A percentile compares a stretch with the other conserved stretches of the same genome.
Evolutionary conservation across 53 echinoderm and acorn worm genomes (phyloP).

Genomic region (Apostichopus leukothele): DNA sequence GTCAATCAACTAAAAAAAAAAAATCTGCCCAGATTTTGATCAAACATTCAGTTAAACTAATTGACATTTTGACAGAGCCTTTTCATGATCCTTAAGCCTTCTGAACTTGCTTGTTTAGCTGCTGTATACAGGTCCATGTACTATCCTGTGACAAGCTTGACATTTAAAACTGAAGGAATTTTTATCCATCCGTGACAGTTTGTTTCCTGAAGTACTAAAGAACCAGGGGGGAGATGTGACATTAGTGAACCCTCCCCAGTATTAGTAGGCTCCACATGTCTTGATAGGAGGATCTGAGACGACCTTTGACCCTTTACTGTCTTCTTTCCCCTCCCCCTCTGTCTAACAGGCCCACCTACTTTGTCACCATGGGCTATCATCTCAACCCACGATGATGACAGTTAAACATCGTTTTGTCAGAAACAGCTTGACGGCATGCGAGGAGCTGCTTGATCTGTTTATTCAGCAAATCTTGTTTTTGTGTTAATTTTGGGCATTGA

Average conservation of each 20-base stretch:
- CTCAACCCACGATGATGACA: neutral
- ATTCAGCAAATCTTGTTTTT: constrained; percentile 41
- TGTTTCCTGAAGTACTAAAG: constrained; percentile 9
- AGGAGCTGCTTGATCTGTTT: constrained; percentile 21
- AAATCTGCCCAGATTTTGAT: too few relatives aligned
- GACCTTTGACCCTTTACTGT: neutral
- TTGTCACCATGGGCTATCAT: constrained; percentile 38
- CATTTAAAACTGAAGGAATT: neutral
- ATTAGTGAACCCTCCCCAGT: neutral
- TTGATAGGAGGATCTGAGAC: neutral
- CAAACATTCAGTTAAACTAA: too few relatives aligned
- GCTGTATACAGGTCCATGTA: neutral
- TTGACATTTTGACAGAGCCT: too few relatives aligned
- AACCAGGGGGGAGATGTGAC: neutral
- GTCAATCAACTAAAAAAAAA: too few relatives aligned
- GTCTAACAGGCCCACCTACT: constrained; percentile 27
- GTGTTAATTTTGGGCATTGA: neutral
- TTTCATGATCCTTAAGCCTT: too few relatives aligned
- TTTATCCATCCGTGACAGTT: constrained; percentile 32
- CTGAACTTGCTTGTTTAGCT: too few relatives aligned
- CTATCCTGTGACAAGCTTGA: constrained; percentile 7
- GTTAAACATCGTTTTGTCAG: constrained; percentile 24
- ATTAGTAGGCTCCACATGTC: constrained; percentile 15
- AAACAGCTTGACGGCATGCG: constrained; percentile 26
- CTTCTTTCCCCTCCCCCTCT: constrained; percentile 11